Conservation (phyloP, 2,113 vertebrate species). For the Coptodon bakossiorum region DNA sequence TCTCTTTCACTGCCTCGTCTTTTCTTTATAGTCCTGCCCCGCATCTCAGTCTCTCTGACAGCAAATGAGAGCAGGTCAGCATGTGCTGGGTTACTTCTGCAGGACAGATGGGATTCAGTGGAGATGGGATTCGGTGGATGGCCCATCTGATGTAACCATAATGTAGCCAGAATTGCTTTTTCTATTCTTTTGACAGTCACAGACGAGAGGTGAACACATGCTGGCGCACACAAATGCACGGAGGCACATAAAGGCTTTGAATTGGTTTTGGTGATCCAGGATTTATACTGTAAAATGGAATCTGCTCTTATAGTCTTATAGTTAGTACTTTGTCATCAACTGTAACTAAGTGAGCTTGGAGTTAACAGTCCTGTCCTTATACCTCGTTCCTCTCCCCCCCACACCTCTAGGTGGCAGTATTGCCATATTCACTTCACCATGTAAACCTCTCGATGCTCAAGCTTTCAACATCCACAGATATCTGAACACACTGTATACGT, state of each 20-base stretch:
- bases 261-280: background rate
- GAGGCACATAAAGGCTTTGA: background rate
- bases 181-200: background rate
- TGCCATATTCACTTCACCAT: slow-evolving; percentile 53
- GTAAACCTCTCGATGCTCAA: background rate
- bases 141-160: slow-evolving; percentile 56
- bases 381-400: background rate
- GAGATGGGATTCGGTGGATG: slow-evolving; percentile 24
- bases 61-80: slow-evolving; percentile 54
- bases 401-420: slow-evolving; percentile 69
- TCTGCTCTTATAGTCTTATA: background rate
- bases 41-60: slow-evolving; percentile 16
- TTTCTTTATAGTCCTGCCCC: slow-evolving; percentile 36
- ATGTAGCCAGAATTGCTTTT: background rate
- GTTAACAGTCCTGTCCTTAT: background rate
- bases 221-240: background rate
- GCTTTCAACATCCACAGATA: background rate
- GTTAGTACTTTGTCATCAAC: background rate
- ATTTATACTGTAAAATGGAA: background rate
- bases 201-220: background rate
- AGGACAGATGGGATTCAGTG: slow-evolving; percentile 54
- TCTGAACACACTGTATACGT: background rate
- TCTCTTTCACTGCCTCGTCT: slow-evolving; percentile 12
- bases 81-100: slow-evolving; percentile 54
- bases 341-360: background rate